Evolutionary conservation across 2,888 invertebrate species (phyloP).

Genomic region (Pyrgus malvae): DNA sequence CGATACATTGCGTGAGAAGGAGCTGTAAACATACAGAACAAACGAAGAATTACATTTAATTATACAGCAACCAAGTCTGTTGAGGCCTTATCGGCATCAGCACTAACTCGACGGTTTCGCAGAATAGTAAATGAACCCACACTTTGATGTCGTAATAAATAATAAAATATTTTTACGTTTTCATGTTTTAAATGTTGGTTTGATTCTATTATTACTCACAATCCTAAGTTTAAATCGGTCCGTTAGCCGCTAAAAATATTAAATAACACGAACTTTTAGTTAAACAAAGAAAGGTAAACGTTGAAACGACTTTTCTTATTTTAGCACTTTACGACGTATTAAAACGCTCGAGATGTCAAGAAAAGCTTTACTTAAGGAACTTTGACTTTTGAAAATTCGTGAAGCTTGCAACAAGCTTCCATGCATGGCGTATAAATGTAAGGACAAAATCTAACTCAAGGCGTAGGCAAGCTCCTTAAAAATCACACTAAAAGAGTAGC

Average conservation of each 20-base stretch:
- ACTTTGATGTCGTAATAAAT: slow-evolving; percentile 6
- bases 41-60: slow-evolving; percentile 69
- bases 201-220: background rate
- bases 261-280: background rate
- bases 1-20: slow-evolving; percentile 56
- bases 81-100: slow-evolving; percentile 34
- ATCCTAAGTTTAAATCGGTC: background rate
- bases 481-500: slow-evolving; percentile 7
- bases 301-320: background rate
- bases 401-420: slow-evolving; percentile 7
- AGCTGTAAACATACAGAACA: slow-evolving; percentile 60
- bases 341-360: slow-evolving; percentile 2
- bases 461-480: slow-evolving; percentile 12
- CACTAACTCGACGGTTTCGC: slow-evolving; percentile 30
- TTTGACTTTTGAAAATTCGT: slow-evolving; percentile 7
- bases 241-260: background rate
- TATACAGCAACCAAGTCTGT: slow-evolving; percentile 43
- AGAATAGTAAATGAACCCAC: slow-evolving; percentile 1
- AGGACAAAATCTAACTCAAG: slow-evolving; percentile 9
- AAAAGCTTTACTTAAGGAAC: slow-evolving; percentile 1
- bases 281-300: background rate
- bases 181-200: background rate
- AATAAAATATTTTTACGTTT: background rate
- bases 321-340: slow-evolving; percentile 1
- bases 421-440: slow-evolving; percentile 3